phyloP scores from a whole-genome alignment of 2,888 invertebrate species.

The Leucoptera coffeella region DNA sequence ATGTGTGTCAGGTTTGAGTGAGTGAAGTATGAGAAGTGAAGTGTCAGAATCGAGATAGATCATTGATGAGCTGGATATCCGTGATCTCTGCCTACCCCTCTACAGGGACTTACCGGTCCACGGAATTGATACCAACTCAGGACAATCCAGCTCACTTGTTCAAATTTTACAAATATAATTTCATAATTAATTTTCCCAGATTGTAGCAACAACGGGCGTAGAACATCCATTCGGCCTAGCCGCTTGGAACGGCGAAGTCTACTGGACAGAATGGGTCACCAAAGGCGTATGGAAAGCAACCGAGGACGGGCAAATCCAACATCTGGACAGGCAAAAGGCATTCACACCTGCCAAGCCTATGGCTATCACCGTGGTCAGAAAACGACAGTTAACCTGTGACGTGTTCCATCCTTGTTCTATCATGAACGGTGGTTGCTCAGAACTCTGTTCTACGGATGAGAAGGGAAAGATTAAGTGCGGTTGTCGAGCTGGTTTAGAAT shows the following conservation, averaged over 20 bases:
- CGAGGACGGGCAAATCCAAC: conserved; percentile 68
- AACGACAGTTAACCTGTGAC: conserved; percentile 40
- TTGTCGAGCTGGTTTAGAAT: conserved; percentile 54
- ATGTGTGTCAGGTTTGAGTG: no score
- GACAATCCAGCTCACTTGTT: no score
- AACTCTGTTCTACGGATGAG: conserved; percentile 59
- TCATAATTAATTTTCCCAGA: no score
- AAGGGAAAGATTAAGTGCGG: conserved; percentile 58
- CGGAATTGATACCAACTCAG: no score
- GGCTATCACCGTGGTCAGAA: no score
- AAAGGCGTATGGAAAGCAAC: conserved; percentile 76
- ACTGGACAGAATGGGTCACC: conserved; percentile 90
- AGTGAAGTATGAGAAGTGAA: no score
- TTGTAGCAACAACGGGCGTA: conserved; percentile 63
- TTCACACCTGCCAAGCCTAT: no score
- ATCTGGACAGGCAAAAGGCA: conserved; percentile 66
- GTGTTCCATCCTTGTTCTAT: conserved; percentile 67
- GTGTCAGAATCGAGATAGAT: no score
- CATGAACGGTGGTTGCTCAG: conserved; percentile 75
- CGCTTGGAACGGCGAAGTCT: conserved; percentile 72
- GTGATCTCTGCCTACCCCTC: no score
- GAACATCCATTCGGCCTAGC: conserved; percentile 86
- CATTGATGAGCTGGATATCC: no score
- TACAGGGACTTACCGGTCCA: no score
- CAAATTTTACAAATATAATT: no score